Conservation (phyloP, 2,113 vertebrate species). For the Gallinago undulata region DNA sequence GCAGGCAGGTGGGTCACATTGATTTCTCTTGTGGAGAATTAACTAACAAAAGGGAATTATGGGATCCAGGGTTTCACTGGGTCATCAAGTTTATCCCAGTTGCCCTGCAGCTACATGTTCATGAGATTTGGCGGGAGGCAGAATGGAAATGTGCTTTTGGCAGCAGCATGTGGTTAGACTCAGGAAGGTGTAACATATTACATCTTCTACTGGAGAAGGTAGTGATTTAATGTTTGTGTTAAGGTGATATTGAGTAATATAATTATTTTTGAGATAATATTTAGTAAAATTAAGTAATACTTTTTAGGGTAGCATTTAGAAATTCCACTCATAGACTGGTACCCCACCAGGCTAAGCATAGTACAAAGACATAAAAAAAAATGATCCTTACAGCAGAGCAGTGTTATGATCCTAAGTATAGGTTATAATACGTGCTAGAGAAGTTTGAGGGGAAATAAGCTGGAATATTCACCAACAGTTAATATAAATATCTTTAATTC, state of each 20-base stretch:
- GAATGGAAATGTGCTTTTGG: not conserved
- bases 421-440: not conserved
- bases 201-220: not conserved
- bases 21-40: not conserved
- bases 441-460: not conserved
- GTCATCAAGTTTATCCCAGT: not conserved
- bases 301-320: not conserved
- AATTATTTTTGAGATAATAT: not conserved
- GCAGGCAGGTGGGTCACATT: not conserved
- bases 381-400: not conserved
- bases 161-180: not conserved
- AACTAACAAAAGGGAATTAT: not conserved
- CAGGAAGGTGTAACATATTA: not conserved
- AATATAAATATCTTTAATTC: not conserved
- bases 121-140: not conserved
- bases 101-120: not conserved
- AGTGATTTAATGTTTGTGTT: not conserved
- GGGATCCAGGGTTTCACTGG: not conserved
- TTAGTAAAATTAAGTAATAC: not conserved
- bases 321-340: not conserved
- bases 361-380: fast-evolving
- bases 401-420: not conserved
- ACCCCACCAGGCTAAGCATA: not conserved
- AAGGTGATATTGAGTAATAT: not conserved
- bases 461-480: not conserved